phyloP scores from a whole-genome alignment of 2,113 vertebrate genomes.

The Lampris incognitus region DNA sequence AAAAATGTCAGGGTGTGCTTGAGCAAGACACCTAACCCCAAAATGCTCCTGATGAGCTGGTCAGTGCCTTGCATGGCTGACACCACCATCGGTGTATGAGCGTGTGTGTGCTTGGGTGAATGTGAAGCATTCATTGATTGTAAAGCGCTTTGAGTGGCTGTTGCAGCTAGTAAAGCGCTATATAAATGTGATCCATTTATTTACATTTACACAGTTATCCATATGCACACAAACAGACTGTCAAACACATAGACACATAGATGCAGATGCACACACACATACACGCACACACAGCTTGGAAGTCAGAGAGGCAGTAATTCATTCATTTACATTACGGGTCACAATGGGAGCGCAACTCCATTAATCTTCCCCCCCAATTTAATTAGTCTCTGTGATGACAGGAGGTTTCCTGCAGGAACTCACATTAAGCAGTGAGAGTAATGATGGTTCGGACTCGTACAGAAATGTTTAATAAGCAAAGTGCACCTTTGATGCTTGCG shows the following conservation, averaged over 20 bases:
- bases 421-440: conserved; percentile 25
- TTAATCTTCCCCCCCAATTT: conserved; percentile 60
- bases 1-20: no score
- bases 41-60: no score
- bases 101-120: no score
- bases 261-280: background rate
- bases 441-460: conserved; percentile 42
- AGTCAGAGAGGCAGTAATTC: conserved; percentile 30
- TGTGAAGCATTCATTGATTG: no score
- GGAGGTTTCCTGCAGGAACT: conserved; percentile 45
- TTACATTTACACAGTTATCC: no score
- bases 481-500: conserved; percentile 4
- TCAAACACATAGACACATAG: no score
- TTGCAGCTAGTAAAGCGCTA: no score
- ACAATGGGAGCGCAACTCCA: conserved; percentile 33
- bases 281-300: background rate
- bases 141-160: no score
- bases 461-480: conserved; percentile 21
- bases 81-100: no score
- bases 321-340: conserved; percentile 42
- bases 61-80: no score
- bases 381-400: conserved; percentile 57
- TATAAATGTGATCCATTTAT: no score
- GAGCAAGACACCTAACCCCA: no score
- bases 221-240: background rate